Base-by-base conservation (phyloP, 1,140 invertebrate genomes). In the Pentalonia nigronervosa region DNA sequence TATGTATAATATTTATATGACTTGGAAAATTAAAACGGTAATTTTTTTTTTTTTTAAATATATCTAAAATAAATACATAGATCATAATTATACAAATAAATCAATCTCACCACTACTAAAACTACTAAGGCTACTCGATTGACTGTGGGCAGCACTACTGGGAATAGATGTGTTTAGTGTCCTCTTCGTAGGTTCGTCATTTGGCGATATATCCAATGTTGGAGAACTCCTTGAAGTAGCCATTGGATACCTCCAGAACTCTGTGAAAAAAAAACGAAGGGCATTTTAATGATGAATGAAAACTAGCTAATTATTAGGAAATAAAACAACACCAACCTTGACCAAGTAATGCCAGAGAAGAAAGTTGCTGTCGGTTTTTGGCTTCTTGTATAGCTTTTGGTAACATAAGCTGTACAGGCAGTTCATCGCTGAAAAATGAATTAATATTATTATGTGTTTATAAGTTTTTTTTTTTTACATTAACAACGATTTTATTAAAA, bases 171-270 rank as follows among this genome's bases (percentile, higher is more conserved):
- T 94, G 48, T 94, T 94, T 81, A 94, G 83, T 86, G 94, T 48
- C 21, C 84, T 60, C 67, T 93, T 47, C 0, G 48, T 83, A 23
- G 94, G 25, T 47, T 67, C 53, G 50, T 93, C 94, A 23, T 60
- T 60, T 0, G 95, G 95, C 17, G 95, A 94, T n/a, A 94, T 95
- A 14, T 94, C 94, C 95, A 95, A 94, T 95, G 95, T 94, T 95
- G 95, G 81, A 23, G 95, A 95, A 94, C 95, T 95, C 93, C 97
- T 96, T 14, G 97, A 96, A 95, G 97, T 97, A 53, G 97, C 97
- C 97, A 97, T 97, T 48, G 97, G 97, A 95, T 98, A 98, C 93
- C 98, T 96, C 98, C 98, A 99, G 95, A 98, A 98, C 95, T 98
- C 98, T 96, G 94, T 11, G 20, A 95, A 95, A 36, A 50, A 67